These are phyloP conservation scores for Hydrozoanthus gracilis DNA, from an alignment of 92 coral and sea anemone species.

Conservation along the genomic window DNA sequence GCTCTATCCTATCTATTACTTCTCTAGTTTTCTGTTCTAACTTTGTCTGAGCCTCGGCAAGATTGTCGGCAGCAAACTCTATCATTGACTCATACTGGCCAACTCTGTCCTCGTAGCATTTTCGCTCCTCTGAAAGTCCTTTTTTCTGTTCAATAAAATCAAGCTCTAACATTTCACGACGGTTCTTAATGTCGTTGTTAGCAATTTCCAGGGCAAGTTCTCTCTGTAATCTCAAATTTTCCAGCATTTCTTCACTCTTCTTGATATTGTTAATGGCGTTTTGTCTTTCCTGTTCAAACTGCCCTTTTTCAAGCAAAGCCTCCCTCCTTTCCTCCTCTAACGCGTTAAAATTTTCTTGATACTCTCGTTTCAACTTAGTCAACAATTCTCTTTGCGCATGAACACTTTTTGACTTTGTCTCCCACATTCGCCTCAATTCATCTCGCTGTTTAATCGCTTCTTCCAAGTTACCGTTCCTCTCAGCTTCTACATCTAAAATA, in stretches of 20 bases:
- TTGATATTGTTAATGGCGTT: constrained; percentile 65
- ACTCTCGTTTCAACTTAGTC: constrained; percentile 70
- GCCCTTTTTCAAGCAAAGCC: constrained; percentile 72
- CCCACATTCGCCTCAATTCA: constrained; percentile 82
- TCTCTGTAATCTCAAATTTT: constrained; percentile 67
- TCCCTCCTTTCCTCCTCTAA: constrained; percentile 79
- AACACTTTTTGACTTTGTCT: constrained; percentile 69
- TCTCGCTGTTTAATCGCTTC: constrained; percentile 72
- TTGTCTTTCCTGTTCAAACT: constrained; percentile 77
- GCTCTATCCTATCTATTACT: constrained; percentile 76
- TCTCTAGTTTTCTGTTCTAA: constrained; percentile 78
- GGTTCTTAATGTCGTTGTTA: constrained; percentile 69
- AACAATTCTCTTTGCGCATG: constrained; percentile 69
- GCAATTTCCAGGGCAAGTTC: constrained; percentile 70
- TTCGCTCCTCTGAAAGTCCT: constrained; percentile 74
- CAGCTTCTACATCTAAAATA: constrained; percentile 82
- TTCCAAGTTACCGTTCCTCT: constrained; percentile 70
- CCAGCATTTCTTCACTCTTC: constrained; percentile 63
- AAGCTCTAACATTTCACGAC: constrained; percentile 83
- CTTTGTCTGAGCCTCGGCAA: constrained; percentile 82
- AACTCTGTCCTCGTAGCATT: constrained; percentile 68
- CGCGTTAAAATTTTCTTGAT: constrained; percentile 71
- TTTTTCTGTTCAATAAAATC: constrained; percentile 74
- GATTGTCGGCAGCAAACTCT: constrained; percentile 88
- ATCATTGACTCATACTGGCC: constrained; percentile 76